phyloP scores from a whole-genome alignment of 2,113 vertebrate species.

The Ranitomeya imitator region DNA sequence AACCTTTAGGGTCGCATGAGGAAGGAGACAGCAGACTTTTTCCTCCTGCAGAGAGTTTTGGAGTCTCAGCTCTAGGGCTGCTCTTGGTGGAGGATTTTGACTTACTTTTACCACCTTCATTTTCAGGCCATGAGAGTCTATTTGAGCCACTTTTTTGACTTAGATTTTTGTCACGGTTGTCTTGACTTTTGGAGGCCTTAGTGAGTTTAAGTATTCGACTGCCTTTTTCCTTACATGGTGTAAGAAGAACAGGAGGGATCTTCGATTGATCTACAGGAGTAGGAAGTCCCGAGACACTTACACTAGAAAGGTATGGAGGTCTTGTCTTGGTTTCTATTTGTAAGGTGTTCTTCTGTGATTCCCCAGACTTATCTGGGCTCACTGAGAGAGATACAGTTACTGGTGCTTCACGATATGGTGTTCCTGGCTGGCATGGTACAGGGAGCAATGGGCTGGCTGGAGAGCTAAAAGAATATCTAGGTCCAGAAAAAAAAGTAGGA shows the following conservation, averaged over 20 bases:
- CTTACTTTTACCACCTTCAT: conserved; percentile 73
- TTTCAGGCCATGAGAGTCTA: conserved; percentile 89
- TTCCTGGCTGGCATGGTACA: conserved; percentile 28
- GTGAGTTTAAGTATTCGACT: conserved; percentile 70
- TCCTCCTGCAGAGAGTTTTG: conserved; percentile 64
- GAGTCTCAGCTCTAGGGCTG: conserved; percentile 76
- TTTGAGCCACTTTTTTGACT: conserved; percentile 70
- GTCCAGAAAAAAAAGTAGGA: conserved; percentile 44
- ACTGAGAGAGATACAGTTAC: conserved; percentile 32
- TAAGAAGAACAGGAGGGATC: conserved; percentile 65
- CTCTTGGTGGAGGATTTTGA: conserved; percentile 73
- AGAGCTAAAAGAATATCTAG: conserved; percentile 52
- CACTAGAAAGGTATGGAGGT: conserved; percentile 26
- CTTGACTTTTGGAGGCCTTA: conserved; percentile 71
- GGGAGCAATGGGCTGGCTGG: conserved; percentile 47
- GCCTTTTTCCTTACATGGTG: conserved; percentile 66
- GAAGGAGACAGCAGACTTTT: conserved; percentile 51
- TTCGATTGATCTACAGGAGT: conserved; percentile 64
- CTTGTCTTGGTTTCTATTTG: conserved; percentile 28
- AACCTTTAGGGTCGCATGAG: conserved; percentile 57
- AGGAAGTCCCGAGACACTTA: conserved; percentile 59
- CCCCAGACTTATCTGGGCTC: conserved; percentile 54
- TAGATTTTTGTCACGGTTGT: conserved; percentile 63
- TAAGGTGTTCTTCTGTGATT: background rate
- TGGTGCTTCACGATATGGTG: conserved; percentile 49